These are phyloP conservation scores for Drosophila ambigua DNA, from an alignment of 1,140 invertebrate species.

Conservation along the genomic window DNA sequence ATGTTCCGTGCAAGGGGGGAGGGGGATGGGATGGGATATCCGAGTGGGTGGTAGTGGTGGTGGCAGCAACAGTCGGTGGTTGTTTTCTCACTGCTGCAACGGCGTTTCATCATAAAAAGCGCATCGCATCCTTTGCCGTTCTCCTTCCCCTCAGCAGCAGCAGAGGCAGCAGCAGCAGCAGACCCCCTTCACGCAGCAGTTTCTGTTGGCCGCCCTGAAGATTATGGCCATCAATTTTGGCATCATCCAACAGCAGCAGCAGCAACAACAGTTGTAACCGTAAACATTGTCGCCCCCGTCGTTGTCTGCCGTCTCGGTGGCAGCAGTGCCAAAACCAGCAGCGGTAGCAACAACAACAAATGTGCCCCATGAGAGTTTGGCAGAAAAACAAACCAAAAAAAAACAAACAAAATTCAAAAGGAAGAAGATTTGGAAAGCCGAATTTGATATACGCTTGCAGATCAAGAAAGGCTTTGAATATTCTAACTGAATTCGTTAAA, in stretches of 20 bases:
- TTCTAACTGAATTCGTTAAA: too few relatives aligned
- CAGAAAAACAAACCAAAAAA: slow-evolving; percentile 36
- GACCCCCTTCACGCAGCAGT: too few relatives aligned
- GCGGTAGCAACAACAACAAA: slow-evolving; percentile 62
- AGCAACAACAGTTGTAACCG: slow-evolving; percentile 71
- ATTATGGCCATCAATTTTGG: slow-evolving; percentile 83
- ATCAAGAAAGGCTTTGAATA: too few relatives aligned
- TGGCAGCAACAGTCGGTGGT: slow-evolving; percentile 52
- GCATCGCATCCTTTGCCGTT: slow-evolving; percentile 75
- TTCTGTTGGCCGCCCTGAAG: slow-evolving; percentile 30
- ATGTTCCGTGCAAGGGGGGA: slow-evolving; percentile 61
- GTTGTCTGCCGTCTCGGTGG: slow-evolving; percentile 1
- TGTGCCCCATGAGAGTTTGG: slow-evolving; percentile 71
- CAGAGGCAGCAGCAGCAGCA: too few relatives aligned
- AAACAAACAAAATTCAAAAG: slow-evolving; percentile 5
- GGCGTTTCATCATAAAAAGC: slow-evolving; percentile 79
- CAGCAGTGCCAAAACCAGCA: background rate
- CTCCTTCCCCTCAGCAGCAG: slow-evolving; percentile 28
- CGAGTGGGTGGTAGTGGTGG: slow-evolving; percentile 42
- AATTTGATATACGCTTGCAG: too few relatives aligned
- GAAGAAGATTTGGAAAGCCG: background rate
- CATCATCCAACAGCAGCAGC: slow-evolving; percentile 61
- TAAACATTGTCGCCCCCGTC: slow-evolving; percentile 67
- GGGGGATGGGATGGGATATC: background rate
- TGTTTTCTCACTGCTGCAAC: slow-evolving; percentile 67